phyloP scores from a whole-genome alignment of 2,797 vertebrate genomes.

The Sphaeramia orbicularis region DNA sequence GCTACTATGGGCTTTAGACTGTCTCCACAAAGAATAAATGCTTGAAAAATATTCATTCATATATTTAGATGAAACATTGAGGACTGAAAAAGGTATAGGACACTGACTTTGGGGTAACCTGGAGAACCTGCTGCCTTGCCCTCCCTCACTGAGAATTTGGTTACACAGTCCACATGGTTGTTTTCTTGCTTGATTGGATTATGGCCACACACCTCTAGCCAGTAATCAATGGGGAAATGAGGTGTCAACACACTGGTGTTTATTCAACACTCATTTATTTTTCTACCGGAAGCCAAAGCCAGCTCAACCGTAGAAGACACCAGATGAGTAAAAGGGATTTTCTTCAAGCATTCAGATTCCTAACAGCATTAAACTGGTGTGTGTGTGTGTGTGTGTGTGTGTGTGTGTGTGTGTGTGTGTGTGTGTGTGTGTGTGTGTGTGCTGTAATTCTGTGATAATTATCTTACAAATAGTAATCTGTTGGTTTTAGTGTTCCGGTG shows the following conservation, averaged over 20 bases:
- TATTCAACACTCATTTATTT: conserved; percentile 86
- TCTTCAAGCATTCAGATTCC: conserved; percentile 52
- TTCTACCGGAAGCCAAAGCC: conserved; percentile 77
- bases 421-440: not conserved
- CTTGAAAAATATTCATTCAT: too few relatives aligned
- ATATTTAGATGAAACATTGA: too few relatives aligned
- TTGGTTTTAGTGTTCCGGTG: not conserved
- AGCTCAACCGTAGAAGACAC: conserved; percentile 59
- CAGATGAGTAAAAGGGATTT: conserved; percentile 68
- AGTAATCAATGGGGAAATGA: conserved; percentile 88
- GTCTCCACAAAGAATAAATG: too few relatives aligned
- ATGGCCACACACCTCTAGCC: conserved; percentile 86
- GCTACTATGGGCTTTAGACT: too few relatives aligned
- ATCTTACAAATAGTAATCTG: conserved; percentile 18
- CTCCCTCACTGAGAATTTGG: conserved; percentile 60
- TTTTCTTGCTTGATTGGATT: conserved; percentile 86
- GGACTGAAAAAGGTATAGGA: not conserved
- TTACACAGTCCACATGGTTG: conserved; percentile 75
- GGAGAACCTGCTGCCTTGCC: conserved; percentile 22
- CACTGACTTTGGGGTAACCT: conserved; percentile 20
- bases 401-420: not conserved
- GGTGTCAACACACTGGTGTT: conserved; percentile 87
- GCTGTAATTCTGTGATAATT: conserved; percentile 2
- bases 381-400: not conserved
- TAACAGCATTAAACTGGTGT: conserved; percentile 15